phyloP scores from a whole-genome alignment of 2,797 vertebrate species.

The Hippoglossus hippoglossus region DNA sequence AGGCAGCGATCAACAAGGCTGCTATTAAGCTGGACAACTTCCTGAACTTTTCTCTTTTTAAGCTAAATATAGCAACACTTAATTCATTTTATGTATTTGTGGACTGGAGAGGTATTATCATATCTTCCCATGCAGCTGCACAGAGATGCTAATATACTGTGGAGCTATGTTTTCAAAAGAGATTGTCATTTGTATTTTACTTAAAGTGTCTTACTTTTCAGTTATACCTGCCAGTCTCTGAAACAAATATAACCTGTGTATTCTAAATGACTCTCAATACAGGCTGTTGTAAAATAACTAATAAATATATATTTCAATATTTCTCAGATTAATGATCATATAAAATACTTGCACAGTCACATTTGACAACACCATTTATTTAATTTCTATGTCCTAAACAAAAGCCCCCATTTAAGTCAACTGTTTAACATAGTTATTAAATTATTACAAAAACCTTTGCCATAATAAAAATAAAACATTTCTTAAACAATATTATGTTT shows the following conservation, averaged over 20 bases:
- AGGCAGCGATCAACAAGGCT: constrained; percentile 79
- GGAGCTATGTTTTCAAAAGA: constrained; percentile 29
- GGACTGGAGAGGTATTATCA: constrained; percentile 46
- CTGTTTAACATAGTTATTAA: no score
- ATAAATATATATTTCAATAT: background rate
- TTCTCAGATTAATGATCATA: constrained; percentile 1
- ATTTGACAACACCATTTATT: background rate
- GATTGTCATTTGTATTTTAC: constrained; percentile 28
- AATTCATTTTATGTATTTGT: constrained; percentile 61
- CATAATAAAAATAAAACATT: no score
- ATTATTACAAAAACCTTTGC: no score
- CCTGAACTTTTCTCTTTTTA: constrained; percentile 74
- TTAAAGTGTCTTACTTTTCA: background rate
- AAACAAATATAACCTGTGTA: background rate
- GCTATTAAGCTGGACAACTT: constrained; percentile 76
- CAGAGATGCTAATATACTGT: constrained; percentile 36
- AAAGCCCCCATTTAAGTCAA: no score
- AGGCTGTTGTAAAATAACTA: background rate
- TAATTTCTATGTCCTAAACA: background rate
- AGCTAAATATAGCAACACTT: constrained; percentile 68
- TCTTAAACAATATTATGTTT: background rate
- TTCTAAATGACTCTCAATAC: background rate
- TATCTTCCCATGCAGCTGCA: constrained; percentile 46
- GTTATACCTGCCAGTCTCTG: constrained; percentile 1
- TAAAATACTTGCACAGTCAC: background rate